A percentile compares a stretch with the other conserved stretches of the same genome.
phyloP scores from a whole-genome alignment of 2,888 invertebrate genomes.

The Boloria selene region DNA sequence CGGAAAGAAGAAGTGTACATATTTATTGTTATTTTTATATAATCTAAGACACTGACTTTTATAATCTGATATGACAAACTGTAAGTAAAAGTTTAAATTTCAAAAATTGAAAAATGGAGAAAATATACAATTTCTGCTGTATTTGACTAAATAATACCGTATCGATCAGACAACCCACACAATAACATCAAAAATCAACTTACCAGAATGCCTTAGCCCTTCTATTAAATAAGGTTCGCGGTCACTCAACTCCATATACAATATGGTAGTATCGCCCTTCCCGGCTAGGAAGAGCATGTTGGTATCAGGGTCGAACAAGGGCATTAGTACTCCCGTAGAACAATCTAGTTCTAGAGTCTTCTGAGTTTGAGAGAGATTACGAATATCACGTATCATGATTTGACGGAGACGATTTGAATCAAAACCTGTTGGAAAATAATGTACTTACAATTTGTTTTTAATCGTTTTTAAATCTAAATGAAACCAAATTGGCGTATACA shows the following conservation, averaged over 20 bases:
- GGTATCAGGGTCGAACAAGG: constrained; percentile 95
- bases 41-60: no score
- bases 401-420: constrained; percentile 93
- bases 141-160: no score
- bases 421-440: constrained; percentile 78
- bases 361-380: constrained; percentile 89
- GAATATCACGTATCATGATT: constrained; percentile 92
- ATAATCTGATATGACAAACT: no score
- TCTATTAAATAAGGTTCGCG: constrained; percentile 95
- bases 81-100: no score
- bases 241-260: constrained; percentile 94
- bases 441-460: no score
- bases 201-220: constrained; percentile 90
- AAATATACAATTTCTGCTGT: no score
- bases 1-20: no score
- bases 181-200: constrained; percentile 33
- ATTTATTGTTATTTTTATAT: no score
- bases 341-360: constrained; percentile 92
- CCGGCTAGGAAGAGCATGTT: constrained; percentile 97
- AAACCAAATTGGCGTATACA: no score
- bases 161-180: no score
- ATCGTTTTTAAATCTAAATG: no score
- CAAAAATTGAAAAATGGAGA: no score
- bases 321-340: constrained; percentile 95
- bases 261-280: constrained; percentile 95